Percentiles rank a stretch among this genome's conserved stretches.
Evolutionary conservation across 2,888 invertebrate species (phyloP).

Genomic region (Resseliella maxima): DNA sequence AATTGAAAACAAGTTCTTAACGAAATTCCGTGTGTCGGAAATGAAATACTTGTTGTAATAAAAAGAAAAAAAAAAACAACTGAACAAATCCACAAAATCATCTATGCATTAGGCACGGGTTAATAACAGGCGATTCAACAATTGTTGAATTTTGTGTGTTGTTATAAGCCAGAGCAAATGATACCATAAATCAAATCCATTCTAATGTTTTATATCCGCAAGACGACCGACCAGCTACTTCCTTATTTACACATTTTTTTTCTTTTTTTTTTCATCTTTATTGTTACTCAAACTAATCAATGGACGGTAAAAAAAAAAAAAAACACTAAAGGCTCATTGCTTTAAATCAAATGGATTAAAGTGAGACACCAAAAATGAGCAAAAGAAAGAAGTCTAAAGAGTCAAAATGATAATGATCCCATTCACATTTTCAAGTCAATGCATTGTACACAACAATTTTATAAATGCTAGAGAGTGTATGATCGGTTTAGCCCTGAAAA

Average conservation of each 20-base stretch:
- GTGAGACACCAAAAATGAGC: not conserved
- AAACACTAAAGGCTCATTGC: not conserved
- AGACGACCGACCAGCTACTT: not conserved
- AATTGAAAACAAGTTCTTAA: not conserved
- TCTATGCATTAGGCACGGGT: too few species aligned
- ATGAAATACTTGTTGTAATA: not conserved
- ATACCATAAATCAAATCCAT: not conserved
- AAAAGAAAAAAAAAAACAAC: not conserved
- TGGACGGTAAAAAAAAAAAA: too few species aligned
- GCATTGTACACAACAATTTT: not conserved
- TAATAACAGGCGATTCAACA: not conserved
- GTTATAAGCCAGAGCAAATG: not conserved
- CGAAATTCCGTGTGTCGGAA: conserved; percentile 21
- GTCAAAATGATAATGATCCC: not conserved
- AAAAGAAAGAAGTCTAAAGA: not conserved
- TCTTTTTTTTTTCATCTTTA: too few species aligned
- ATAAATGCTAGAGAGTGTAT: not conserved
- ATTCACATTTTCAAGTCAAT: not conserved
- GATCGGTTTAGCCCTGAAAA: not conserved
- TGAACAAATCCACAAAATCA: not conserved
- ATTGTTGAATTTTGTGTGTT: not conserved
- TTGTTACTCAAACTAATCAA: not conserved
- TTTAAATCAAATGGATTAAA: not conserved
- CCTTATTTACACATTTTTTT: conserved; percentile 42
- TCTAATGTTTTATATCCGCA: not conserved